phyloP scores from a whole-genome alignment of 1,140 invertebrate species.

The Plutomurus gul region DNA sequence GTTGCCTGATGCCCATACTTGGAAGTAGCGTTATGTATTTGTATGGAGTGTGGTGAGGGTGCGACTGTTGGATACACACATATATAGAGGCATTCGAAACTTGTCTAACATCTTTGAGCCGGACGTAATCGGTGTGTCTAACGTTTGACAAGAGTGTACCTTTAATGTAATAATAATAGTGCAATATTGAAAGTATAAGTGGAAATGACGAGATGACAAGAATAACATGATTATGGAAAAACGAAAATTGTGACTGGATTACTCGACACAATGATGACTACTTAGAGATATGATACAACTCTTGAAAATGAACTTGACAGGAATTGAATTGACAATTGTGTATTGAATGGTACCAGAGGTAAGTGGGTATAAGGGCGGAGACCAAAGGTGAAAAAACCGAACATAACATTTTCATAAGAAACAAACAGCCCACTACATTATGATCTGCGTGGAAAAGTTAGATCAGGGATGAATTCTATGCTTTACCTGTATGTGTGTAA shows the following conservation, averaged over 20 bases:
- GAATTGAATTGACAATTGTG: constrained; percentile 15
- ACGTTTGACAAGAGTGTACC: too few relatives aligned
- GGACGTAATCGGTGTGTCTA: too few relatives aligned
- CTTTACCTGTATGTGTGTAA: not conserved
- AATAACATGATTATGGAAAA: constrained; percentile 10
- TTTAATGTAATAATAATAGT: too few relatives aligned
- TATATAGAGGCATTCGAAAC: too few relatives aligned
- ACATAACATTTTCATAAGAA: constrained; percentile 27
- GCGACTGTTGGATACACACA: too few relatives aligned
- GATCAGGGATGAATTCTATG: not conserved
- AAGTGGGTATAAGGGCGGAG: not conserved
- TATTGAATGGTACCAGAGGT: not conserved
- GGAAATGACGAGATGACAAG: not conserved
- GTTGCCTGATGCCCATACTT: too few relatives aligned
- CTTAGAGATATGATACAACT: constrained; percentile 29
- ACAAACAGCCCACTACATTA: constrained; percentile 15
- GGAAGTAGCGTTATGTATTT: too few relatives aligned
- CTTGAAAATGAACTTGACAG: not conserved
- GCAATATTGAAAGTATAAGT: too few relatives aligned
- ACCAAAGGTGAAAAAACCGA: not conserved
- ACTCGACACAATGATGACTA: not conserved
- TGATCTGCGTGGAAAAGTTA: constrained; percentile 15
- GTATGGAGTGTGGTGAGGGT: too few relatives aligned
- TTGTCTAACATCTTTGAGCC: too few relatives aligned
- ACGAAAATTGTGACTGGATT: constrained; percentile 7